A percentile compares a stretch with the other conserved stretches of the same genome.
Evolutionary conservation across 2,113 vertebrate genomes (phyloP).

Genomic region (Ahaetulla prasina): DNA sequence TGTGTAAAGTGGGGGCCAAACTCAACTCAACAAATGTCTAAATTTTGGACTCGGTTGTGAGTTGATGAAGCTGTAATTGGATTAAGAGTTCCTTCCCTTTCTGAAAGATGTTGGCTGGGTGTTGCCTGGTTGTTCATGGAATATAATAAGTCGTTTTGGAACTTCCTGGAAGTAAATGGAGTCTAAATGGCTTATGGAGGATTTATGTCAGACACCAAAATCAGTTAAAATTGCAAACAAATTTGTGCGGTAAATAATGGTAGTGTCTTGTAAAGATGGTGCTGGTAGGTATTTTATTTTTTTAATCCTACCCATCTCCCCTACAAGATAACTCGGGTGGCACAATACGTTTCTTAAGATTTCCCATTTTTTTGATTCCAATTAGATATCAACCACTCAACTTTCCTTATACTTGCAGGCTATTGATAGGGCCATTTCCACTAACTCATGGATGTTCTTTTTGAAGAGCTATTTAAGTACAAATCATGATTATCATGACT

Average conservation of each 20-base stretch:
- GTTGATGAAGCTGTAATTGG: background rate
- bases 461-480: background rate
- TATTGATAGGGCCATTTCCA: background rate
- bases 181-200: background rate
- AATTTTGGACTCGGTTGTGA: background rate
- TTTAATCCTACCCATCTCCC: background rate
- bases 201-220: background rate
- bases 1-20: background rate
- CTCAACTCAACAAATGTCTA: background rate
- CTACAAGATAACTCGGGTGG: background rate
- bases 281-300: background rate
- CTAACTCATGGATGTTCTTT: background rate
- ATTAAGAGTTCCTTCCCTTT: background rate
- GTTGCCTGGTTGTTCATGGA: background rate
- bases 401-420: background rate
- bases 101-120: background rate
- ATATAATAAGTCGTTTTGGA: background rate
- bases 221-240: background rate
- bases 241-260: background rate
- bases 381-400: background rate
- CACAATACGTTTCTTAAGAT: background rate
- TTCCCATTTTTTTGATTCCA: background rate
- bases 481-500: background rate
- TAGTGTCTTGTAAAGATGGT: background rate
- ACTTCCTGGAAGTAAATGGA: background rate